Evolutionary conservation across 1,140 invertebrate species (phyloP), one percentile per base, ranked within the genome.

Genomic region (Macrobrachium nipponense): DNA sequence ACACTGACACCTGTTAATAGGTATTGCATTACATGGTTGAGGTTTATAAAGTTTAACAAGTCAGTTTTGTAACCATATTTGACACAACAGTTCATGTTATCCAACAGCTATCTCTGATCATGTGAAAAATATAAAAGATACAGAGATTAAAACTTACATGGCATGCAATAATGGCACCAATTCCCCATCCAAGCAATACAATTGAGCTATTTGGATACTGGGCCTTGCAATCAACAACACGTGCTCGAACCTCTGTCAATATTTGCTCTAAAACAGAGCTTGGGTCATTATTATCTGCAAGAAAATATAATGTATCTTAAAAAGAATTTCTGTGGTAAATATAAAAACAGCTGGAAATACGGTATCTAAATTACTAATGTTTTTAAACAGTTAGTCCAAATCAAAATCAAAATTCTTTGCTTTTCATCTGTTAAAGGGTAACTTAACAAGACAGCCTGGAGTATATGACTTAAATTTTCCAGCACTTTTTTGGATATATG

Each of bases 151-250:
- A 44, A 72, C 84, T 80, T 51, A 93, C 91, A 90, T 92, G 91
- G 87, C 90, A 91, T 20, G 96, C 95, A 62, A 97, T 91, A 0
- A 95, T 92, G 68, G 95, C 93, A 15, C 95, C 96, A 70, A 94
- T 93, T 89, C 95, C 94, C 90, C 96, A 95, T 17, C 96, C 96
- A 81, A 96, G 91, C 2, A 97, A 91, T 76, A 97, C 94, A 58
- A 97, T 94, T 27, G 95, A 94, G 89, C 94, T 93, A 58, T 17
- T 73, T 27, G 84, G 84, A 43, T 86, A 86, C 36, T 86, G 84
- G 17, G 15, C 36, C n/a, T 62, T 58, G 68, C 68, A 79, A 3
- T 86, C 84, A 8, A 59, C 36, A 23, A 86, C 51, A 11, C 84
- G 61, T 8, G 77, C 70, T 4, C 84, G 76, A 27, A 86, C 84